Conservation (phyloP, 35 echinoderm and acorn worm species). For the Lytechinus variegatus region DNA sequence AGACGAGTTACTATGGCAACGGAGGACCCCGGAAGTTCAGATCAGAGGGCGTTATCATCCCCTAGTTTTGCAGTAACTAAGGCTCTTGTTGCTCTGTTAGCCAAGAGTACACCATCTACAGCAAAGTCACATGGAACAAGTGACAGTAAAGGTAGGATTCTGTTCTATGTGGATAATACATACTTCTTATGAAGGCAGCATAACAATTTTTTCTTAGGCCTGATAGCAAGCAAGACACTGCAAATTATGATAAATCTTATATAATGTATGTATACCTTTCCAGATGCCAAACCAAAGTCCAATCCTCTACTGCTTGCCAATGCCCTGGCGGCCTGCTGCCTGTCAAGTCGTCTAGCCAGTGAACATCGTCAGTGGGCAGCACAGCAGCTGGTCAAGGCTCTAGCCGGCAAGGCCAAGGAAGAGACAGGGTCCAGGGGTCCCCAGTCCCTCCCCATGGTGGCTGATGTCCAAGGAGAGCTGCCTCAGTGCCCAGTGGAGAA, state of each 20-base stretch:
- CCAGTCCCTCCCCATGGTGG: slow-evolving; percentile 48
- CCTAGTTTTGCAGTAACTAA: slow-evolving; percentile 98
- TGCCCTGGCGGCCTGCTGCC: slow-evolving; percentile 90
- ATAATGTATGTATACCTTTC: background rate
- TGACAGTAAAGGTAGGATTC: slow-evolving; percentile 30
- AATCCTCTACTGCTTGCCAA: slow-evolving; percentile 89
- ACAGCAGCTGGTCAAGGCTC: slow-evolving; percentile 87
- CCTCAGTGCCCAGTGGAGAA: slow-evolving; percentile 69
- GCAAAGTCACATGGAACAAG: slow-evolving; percentile 19
- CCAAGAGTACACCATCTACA: slow-evolving; percentile 48
- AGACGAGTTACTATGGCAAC: slow-evolving; percentile 34
- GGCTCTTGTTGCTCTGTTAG: slow-evolving; percentile 74
- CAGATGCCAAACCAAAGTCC: slow-evolving; percentile 45
- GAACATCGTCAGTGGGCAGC: slow-evolving; percentile 95
- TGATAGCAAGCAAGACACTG: no score
- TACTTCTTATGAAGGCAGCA: no score
- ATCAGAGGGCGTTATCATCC: slow-evolving; percentile 87
- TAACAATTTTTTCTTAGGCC: no score
- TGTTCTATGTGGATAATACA: background rate
- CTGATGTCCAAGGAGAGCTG: slow-evolving; percentile 74
- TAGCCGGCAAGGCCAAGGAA: slow-evolving; percentile 69
- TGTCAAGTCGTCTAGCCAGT: slow-evolving; percentile 83
- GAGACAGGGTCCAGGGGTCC: background rate
- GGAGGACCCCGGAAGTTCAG: slow-evolving; percentile 70
- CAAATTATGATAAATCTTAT: no score